Evolutionary conservation across 2,797 vertebrate genomes (phyloP).

Genomic region (Gymnothorax reevesii): DNA sequence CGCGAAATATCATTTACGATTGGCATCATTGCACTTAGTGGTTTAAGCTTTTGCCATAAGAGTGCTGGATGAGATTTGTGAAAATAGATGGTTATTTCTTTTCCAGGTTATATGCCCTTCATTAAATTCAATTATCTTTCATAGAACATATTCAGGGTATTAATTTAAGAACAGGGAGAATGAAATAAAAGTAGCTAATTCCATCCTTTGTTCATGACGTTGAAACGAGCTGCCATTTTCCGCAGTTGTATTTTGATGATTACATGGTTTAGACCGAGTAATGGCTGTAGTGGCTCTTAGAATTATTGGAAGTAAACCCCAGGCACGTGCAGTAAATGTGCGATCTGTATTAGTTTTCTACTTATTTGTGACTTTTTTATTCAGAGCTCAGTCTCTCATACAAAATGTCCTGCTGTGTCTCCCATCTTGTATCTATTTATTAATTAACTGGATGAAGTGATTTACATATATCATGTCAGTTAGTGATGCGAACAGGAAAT

Average conservation of each 20-base stretch:
- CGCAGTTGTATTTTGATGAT: not conserved
- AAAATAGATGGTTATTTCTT: not conserved
- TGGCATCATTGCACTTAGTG: not conserved
- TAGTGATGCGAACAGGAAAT: not conserved
- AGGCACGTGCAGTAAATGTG: not conserved
- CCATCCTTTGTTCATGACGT: not conserved
- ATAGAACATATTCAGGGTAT: not conserved
- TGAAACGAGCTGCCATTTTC: not conserved
- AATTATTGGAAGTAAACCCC: not conserved
- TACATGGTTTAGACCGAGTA: not conserved
- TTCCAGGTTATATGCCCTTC: not conserved
- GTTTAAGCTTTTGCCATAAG: not conserved
- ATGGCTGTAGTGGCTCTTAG: not conserved
- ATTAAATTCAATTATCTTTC: constrained; percentile 3
- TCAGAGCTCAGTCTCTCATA: not conserved
- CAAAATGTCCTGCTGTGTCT: not conserved
- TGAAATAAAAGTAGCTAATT: not conserved
- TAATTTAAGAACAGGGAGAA: not conserved
- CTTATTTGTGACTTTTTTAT: not conserved
- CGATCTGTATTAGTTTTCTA: not conserved
- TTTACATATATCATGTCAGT: not conserved
- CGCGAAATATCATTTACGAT: not conserved
- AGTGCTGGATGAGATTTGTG: not conserved
- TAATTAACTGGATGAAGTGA: not conserved
- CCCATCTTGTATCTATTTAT: not conserved